Base-by-base conservation (phyloP, 2,888 invertebrate genomes). In the Cerastis rubricosa region DNA sequence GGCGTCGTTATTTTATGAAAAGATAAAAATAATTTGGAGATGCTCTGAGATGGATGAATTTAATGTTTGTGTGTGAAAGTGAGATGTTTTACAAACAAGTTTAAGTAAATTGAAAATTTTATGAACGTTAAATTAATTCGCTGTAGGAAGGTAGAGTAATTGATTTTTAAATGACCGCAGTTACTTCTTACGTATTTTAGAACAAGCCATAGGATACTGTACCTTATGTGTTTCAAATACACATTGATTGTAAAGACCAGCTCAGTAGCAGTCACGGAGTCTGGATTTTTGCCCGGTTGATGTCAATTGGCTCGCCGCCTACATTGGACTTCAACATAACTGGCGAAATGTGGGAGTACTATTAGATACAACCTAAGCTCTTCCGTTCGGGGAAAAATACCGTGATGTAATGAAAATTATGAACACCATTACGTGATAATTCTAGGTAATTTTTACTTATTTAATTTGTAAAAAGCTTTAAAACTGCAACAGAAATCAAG, bases 1-100 rank as follows among this genome's bases (percentile, higher is more conserved):
- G 80, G 79, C 84, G 86, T 71, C 81, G 74, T 82, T 82, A 61
- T 80, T 86, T 87, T 85, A 35, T 65, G 51, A 25, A 75, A 63
- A 68, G 43, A 19, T 71, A 63, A 19, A 80, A 69, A 68, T 12
- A 17, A 68, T 63, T 19, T 22, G 22, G 17, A 22, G 57, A 57
- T 70, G 12, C 45, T 11, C 51, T 69, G 19, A 14, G 68, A 19
- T n/a, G 47, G 22, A 29, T 11, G 47, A 35, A n/a, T 59, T 63
- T 71, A 1, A 61, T 70, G 47, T 64, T 77, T 78, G n/a, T 25
- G 29, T 47, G 14, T 40, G 47, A 40, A 43, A 74, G 59, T 51
- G 43, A 75, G n/a, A 51, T 64, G 25, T 43, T 35, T 40, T 51
- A 6, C 9, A 14, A 49, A 29, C 8, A 1, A 40, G 45, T 2